phyloP scores from a whole-genome alignment of 2,888 invertebrate genomes.

The Aporophyla nigra region DNA sequence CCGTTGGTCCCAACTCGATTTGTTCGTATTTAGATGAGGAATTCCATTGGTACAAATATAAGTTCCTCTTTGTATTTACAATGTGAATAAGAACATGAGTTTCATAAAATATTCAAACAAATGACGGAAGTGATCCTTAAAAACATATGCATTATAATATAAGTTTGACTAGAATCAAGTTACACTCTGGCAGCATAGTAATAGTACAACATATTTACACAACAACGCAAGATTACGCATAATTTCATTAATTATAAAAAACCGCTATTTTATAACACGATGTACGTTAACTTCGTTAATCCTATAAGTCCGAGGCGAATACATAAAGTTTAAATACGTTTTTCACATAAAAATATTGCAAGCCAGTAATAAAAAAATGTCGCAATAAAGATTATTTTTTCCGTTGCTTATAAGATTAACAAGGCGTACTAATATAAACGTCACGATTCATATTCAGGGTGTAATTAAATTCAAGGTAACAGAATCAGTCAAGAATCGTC shows the following conservation, averaged over 20 bases:
- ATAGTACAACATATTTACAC: constrained; percentile 61
- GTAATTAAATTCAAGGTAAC: constrained; percentile 69
- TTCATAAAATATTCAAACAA: constrained; percentile 50
- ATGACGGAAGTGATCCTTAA: constrained; percentile 71
- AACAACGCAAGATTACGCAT: constrained; percentile 56
- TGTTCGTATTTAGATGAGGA: constrained; percentile 52
- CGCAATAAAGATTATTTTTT: constrained; percentile 73
- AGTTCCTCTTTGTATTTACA: constrained; percentile 30
- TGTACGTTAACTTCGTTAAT: constrained; percentile 72
- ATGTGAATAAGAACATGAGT: constrained; percentile 25
- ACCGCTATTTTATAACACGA: constrained; percentile 57
- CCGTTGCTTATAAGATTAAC: constrained; percentile 78
- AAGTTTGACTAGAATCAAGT: constrained; percentile 82
- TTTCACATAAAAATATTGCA: constrained; percentile 72
- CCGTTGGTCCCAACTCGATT: constrained; percentile 69
- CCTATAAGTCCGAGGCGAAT: constrained; percentile 68
- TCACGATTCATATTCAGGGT: constrained; percentile 61
- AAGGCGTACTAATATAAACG: constrained; percentile 72
- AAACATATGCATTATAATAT: constrained; percentile 68
- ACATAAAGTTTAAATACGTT: constrained; percentile 65
- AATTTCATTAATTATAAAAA: constrained; percentile 50
- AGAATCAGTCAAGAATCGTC: constrained; percentile 73
- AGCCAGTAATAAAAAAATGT: constrained; percentile 75
- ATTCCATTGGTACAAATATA: constrained; percentile 42
- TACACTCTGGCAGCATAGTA: constrained; percentile 72